phyloP scores from a whole-genome alignment of 2,113 vertebrate species.

The Pelecanus crispus region DNA sequence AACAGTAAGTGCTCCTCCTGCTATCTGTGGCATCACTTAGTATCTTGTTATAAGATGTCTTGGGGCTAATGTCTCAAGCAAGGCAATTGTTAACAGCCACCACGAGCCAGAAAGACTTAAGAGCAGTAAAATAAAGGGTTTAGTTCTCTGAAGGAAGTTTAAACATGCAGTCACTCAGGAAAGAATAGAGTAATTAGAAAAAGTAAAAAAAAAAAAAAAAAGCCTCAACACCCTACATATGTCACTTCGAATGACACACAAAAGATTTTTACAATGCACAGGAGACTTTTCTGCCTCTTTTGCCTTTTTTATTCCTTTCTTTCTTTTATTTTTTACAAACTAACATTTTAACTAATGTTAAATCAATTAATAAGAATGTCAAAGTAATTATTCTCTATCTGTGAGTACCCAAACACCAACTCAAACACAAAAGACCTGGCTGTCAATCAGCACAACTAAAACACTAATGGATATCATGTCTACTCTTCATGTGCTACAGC shows the following conservation, averaged over 20 bases:
- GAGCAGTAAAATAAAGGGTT: neutral
- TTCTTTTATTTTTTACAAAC: neutral
- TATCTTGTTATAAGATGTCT: neutral
- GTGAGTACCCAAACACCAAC: neutral
- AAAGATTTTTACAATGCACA: neutral
- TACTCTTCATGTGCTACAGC: constrained; percentile 10
- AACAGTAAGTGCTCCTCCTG: neutral
- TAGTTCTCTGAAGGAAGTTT: neutral
- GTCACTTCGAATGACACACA: neutral
- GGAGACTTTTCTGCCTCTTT: neutral
- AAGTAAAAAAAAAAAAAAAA: neutral
- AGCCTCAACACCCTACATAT: neutral
- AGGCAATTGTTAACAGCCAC: neutral
- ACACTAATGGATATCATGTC: constrained; percentile 12
- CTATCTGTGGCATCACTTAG: neutral
- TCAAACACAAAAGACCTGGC: constrained; percentile 17
- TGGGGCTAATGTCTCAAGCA: neutral
- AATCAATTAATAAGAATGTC: constrained; percentile 38
- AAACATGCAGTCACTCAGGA: neutral
- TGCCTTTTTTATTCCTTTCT: neutral
- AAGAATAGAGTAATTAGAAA: neutral
- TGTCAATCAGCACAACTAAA: constrained; percentile 29
- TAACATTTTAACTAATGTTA: constrained; percentile 8
- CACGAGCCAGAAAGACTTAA: neutral
- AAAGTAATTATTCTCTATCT: constrained; percentile 25